phyloP scores from a whole-genome alignment of 2,797 vertebrate genomes.

The Leucoraja ocellata region DNA sequence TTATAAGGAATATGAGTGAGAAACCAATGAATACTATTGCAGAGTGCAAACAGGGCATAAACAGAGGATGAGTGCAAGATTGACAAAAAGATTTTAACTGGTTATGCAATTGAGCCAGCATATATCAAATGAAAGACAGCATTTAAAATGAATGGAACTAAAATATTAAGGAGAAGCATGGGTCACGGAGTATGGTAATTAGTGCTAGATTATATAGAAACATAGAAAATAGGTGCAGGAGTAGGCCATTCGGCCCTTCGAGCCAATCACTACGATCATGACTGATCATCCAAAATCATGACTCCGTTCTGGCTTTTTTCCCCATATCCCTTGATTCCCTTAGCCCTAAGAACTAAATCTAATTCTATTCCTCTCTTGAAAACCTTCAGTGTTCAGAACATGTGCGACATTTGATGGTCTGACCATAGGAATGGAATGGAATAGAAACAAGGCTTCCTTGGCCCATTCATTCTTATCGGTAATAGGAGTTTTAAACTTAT shows the following conservation, averaged over 20 bases:
- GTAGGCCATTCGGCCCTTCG: no score
- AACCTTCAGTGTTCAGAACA: background rate
- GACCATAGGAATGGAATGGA: background rate
- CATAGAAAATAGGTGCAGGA: no score
- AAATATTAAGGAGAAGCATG: background rate
- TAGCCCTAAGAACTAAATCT: no score
- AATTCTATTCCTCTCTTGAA: no score
- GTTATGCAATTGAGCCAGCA: background rate
- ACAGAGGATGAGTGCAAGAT: background rate
- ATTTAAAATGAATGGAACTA: background rate
- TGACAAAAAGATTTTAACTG: background rate
- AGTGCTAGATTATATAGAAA: background rate
- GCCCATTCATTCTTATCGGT: background rate
- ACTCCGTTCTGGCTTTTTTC: no score
- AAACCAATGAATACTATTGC: background rate
- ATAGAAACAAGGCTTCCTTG: background rate
- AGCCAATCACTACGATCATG: no score
- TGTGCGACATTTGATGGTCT: background rate
- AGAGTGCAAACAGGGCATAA: background rate
- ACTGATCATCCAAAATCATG: no score
- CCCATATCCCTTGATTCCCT: no score
- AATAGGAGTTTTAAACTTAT: background rate
- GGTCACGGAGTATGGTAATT: background rate
- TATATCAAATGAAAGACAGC: background rate
- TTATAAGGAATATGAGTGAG: background rate